A percentile compares a stretch with the other conserved stretches of the same genome.
phyloP scores from a whole-genome alignment of 2,888 invertebrate genomes.

The Tineola bisselliella region DNA sequence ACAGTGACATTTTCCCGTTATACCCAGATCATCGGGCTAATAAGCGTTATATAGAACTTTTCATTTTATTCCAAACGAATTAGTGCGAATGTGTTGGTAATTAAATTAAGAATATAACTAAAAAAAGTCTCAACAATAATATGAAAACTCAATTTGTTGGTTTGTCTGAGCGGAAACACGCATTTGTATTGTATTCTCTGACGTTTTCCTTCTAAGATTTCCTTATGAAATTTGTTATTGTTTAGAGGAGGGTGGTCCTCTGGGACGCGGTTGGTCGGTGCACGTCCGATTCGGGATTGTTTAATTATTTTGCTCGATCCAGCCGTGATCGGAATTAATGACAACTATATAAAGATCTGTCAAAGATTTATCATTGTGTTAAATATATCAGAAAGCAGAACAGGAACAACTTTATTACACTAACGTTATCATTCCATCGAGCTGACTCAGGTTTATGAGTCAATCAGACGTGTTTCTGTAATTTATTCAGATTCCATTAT shows the following conservation, averaged over 20 bases:
- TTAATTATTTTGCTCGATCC: constrained; percentile 56
- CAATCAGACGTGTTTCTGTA: too few relatives aligned
- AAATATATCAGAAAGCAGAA: too few relatives aligned
- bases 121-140: background rate
- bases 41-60: too few relatives aligned
- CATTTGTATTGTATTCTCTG: constrained; percentile 16
- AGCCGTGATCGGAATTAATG: constrained; percentile 48
- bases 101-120: background rate
- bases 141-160: constrained; percentile 13
- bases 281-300: constrained; percentile 48
- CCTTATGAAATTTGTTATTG: constrained; percentile 45
- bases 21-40: too few relatives aligned
- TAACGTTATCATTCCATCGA: too few relatives aligned
- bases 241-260: constrained; percentile 28
- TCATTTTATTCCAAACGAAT: too few relatives aligned
- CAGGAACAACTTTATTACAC: too few relatives aligned
- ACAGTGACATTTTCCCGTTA: too few relatives aligned
- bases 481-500: too few relatives aligned
- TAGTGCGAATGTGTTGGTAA: background rate
- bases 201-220: constrained; percentile 28
- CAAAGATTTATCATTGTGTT: background rate
- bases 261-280: constrained; percentile 33
- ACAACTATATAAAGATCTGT: constrained; percentile 20
- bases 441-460: too few relatives aligned
- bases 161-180: background rate